Base-by-base conservation (phyloP, 2,888 invertebrate species). In the Ommatoiulus sabulosus region DNA sequence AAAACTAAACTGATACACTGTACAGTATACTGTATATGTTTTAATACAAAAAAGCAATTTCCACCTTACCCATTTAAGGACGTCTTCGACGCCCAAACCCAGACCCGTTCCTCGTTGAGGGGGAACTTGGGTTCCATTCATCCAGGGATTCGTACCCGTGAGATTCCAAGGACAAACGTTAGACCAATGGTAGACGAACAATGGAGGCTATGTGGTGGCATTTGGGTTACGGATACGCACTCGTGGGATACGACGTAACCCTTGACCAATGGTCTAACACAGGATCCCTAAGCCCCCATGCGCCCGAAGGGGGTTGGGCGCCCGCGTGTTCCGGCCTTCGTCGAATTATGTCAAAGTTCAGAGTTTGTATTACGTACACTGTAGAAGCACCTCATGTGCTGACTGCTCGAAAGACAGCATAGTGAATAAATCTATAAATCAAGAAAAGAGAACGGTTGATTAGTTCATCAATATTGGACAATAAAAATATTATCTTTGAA, bases 191-290 rank as follows among this genome's bases (percentile, higher is more conserved):
- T 4, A 10, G 72, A 72, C 24, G 72, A 72, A 8, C 72, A 24
- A 10, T 5, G 72, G 3, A 72, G 17, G 57, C 72, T 24, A 7
- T 4, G 0, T 72, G 72, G 12, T 20, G 72, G n/a, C n/a, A n/a
- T n/a, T n/a, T 72, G 72, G 72, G 72, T 57, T n/a, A 57, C 57
- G 57, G 57, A 57, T 57, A n/a, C 57, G n/a, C 57, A n/a, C 57
- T n/a, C 57, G 24, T 10, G 72, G 72, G 72, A 72, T 72, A 24
- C 72, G 8, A 72, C 72, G 72, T 72, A 24, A 72, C 72, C 72
- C 72, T 72, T 72, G 24, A 72, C 24, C 72, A 24, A 0, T 72
- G 72, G 72, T 72, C 72, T 1, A 72, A 8, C 72, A 72, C 72
- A 24, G 24, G 72, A 72, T 72, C 20, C 72, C 72, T 8, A 8